Base-by-base conservation (phyloP, 2,113 vertebrate species). In the Lipotes vexillifer region DNA sequence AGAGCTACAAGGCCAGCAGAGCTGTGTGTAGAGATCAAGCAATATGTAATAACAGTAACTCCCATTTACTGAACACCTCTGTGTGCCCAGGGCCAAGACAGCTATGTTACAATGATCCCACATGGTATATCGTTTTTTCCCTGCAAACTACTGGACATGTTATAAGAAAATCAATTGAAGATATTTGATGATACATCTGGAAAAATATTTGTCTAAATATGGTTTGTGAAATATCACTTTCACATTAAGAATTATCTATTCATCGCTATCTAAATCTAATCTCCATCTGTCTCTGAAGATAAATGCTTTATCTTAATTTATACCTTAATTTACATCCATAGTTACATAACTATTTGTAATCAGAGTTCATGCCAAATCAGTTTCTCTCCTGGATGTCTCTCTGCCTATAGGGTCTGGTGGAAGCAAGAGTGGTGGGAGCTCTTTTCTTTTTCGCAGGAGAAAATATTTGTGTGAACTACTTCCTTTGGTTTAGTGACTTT, bases 101-200 rank as follows among this genome's bases (percentile, higher is more conserved):
- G 11, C 17, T 59, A 11, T 5, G n/a, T 41, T 33, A 25, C 10
- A 52, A 36, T 21, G 13, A 6, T 13, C 21, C 7, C 27, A n/a
- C 2, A 4, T 0, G 10, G 27, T 1, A 8, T 20, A 15, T 18
- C 36, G 33, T 61, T 17, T 44, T 8, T 61, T 31, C 44, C 21
- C 49, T 80, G 25, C 77, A 80, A 36, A 80, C 49, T 20, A 52
- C 9, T 46, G 11, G 18, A 46, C 4, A 8, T 49, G 27, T 14
- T 49, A 2, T 33, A 71, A 71, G 63, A 83, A 78, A 91, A 87
- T 15, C n/a, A 80, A 65, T 5, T 36, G 20, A 82, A 87, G 82
- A 46, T 49, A 52, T 21, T 25, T 74, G 77, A 88, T 71, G 44
- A n/a, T 8, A 25, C 8, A 66, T 11, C 33, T 94, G 38, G 59